Conservation (phyloP, 2,113 vertebrate genomes). For the Columba janthina region DNA sequence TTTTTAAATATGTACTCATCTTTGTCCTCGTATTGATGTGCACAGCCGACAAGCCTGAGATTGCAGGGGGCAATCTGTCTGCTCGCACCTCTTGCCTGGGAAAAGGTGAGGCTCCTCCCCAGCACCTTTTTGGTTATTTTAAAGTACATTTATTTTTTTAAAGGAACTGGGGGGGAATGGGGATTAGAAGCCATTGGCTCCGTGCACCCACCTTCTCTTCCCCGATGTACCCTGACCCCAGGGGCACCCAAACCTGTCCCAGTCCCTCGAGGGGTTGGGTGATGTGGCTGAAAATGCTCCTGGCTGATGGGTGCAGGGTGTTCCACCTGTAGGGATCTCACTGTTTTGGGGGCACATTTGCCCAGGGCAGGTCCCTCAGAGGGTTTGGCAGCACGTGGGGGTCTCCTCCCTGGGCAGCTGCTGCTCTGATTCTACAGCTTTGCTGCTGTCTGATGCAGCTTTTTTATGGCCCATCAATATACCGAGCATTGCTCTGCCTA, state of each 20-base stretch:
- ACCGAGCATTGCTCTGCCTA: fast-evolving
- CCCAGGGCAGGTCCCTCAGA: neutral
- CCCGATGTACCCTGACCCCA: fast-evolving
- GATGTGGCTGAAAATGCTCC: fast-evolving
- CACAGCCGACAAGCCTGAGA: neutral
- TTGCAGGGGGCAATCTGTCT: neutral
- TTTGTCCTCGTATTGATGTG: neutral
- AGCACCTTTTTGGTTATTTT: fast-evolving
- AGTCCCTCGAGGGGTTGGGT: fast-evolving
- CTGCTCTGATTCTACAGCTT: neutral
- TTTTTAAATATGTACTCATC: neutral
- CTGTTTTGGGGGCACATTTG: neutral
- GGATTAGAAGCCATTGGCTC: neutral
- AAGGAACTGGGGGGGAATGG: fast-evolving
- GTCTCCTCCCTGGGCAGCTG: neutral
- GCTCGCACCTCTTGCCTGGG: fast-evolving
- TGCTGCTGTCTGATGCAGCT: too few species aligned
- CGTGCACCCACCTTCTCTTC: fast-evolving
- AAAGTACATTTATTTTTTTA: neutral
- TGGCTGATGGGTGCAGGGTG: fast-evolving
- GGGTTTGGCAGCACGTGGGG: neutral
- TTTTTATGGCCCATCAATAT: fast-evolving
- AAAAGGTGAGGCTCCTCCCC: neutral
- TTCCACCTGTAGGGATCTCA: neutral
- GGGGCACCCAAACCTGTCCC: fast-evolving